phyloP scores from a whole-genome alignment of 2,113 vertebrate species.

The Megaceryle torquata region DNA sequence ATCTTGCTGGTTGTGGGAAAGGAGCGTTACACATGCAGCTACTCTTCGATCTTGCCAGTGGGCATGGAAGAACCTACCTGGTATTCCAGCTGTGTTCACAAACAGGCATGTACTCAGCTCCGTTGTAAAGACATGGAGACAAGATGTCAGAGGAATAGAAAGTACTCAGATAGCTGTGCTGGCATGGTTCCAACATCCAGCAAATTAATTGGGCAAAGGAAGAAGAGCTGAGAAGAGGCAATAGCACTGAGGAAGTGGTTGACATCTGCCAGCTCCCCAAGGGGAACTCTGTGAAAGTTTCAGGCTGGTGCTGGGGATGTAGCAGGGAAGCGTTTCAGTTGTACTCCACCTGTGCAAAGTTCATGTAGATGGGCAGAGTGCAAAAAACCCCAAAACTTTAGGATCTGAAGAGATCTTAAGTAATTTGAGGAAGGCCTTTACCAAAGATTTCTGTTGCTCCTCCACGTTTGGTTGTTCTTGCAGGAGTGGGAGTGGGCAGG shows the following conservation, averaged over 20 bases:
- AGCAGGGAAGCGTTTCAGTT: not conserved
- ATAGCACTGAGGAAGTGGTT: not conserved
- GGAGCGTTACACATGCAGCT: not conserved
- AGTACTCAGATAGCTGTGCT: not conserved
- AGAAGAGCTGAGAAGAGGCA: not conserved
- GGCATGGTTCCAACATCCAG: not conserved
- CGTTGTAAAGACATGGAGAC: not conserved
- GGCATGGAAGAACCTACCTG: not conserved
- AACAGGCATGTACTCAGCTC: not conserved
- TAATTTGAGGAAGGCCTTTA: not conserved
- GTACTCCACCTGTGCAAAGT: not conserved
- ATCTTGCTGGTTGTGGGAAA: not conserved
- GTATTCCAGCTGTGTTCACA: not conserved
- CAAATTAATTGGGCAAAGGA: not conserved
- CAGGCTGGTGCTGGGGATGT: not conserved
- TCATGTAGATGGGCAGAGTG: not conserved
- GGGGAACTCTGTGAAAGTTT: not conserved
- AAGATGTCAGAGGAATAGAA: not conserved
- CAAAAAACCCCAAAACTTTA: not conserved
- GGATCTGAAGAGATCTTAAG: not conserved
- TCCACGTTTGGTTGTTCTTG: not conserved
- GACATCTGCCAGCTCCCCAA: not conserved
- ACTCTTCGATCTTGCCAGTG: not conserved
- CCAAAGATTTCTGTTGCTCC: not conserved
- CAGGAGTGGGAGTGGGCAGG: not conserved